Percentiles rank a stretch among this genome's conserved stretches.
phyloP scores from a whole-genome alignment of 2,888 invertebrate species.

The Zygaena filipendulae region DNA sequence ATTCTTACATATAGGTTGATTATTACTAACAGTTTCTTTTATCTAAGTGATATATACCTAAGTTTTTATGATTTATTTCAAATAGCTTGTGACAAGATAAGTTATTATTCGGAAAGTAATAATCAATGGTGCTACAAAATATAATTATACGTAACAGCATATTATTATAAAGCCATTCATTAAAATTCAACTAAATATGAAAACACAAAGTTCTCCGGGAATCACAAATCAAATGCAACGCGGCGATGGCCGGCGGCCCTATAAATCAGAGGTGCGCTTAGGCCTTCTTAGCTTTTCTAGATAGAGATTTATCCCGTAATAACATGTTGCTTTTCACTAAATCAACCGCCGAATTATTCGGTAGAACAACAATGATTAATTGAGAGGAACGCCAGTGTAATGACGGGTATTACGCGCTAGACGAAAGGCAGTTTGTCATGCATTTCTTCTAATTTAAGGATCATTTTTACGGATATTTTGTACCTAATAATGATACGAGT shows the following conservation, averaged over 20 bases:
- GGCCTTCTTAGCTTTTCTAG: slow-evolving; percentile 69
- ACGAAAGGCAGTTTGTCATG: too few relatives aligned
- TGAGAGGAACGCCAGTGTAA: slow-evolving; percentile 50
- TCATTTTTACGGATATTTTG: too few relatives aligned
- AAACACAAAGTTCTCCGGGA: slow-evolving; percentile 46
- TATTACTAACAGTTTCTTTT: too few relatives aligned
- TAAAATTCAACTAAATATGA: slow-evolving; percentile 63
- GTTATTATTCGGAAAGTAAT: slow-evolving; percentile 54
- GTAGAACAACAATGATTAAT: slow-evolving; percentile 66
- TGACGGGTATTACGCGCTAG: too few relatives aligned
- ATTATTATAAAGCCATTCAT: slow-evolving; percentile 61
- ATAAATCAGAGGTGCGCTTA: slow-evolving; percentile 63
- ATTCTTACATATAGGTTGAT: too few relatives aligned
- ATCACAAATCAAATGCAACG: slow-evolving; percentile 60
- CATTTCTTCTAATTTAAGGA: too few relatives aligned
- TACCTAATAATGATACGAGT: too few relatives aligned
- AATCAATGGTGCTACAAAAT: slow-evolving; percentile 46
- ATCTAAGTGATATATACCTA: too few relatives aligned
- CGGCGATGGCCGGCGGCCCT: slow-evolving; percentile 45
- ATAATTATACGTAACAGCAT: slow-evolving; percentile 53
- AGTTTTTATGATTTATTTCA: too few relatives aligned
- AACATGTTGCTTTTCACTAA: slow-evolving; percentile 67
- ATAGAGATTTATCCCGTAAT: slow-evolving; percentile 69
- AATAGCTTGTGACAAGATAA: too few relatives aligned
- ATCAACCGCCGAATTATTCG: slow-evolving; percentile 68